Conservation (phyloP, 35 echinoderm and acorn worm species). For the Anneissia japonica region DNA sequence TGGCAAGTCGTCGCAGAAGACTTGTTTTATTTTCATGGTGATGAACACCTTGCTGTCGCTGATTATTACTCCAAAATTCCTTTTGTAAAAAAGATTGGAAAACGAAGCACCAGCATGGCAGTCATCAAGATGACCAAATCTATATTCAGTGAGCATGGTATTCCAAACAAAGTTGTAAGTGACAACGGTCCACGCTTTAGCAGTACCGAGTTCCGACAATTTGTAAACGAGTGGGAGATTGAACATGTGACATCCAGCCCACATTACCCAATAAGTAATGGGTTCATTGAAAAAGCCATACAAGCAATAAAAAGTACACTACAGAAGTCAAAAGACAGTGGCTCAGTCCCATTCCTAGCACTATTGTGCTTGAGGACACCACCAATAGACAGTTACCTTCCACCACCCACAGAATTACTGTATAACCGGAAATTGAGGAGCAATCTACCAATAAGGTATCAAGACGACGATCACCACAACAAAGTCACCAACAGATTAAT, state of each 20-base stretch:
- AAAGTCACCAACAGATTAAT: too few relatives aligned
- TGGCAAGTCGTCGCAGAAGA: not conserved
- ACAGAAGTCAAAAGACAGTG: conserved; percentile 2
- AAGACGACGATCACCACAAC: not conserved
- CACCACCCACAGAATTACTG: not conserved
- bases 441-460: not conserved
- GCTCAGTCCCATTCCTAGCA: not conserved
- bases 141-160: not conserved
- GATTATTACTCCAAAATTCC: not conserved
- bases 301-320: conserved; percentile 10
- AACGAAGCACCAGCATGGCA: conserved; percentile 12
- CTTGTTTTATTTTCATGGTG: not conserved
- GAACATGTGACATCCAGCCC: conserved; percentile 37
- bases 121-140: not conserved
- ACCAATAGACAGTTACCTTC: not conserved
- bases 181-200: conserved; percentile 38
- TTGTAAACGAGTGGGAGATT: conserved; percentile 27
- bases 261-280: conserved; percentile 13
- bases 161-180: conserved; percentile 7
- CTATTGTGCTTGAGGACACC: conserved; percentile 6
- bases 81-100: not conserved
- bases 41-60: not conserved
- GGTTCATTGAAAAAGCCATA: conserved; percentile 20
- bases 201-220: conserved; percentile 1
- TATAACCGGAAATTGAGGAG: too few relatives aligned